A percentile compares a stretch with the other conserved stretches of the same genome.
Conservation (phyloP, 2,797 vertebrate species). For the Gymnothorax reevesii region DNA sequence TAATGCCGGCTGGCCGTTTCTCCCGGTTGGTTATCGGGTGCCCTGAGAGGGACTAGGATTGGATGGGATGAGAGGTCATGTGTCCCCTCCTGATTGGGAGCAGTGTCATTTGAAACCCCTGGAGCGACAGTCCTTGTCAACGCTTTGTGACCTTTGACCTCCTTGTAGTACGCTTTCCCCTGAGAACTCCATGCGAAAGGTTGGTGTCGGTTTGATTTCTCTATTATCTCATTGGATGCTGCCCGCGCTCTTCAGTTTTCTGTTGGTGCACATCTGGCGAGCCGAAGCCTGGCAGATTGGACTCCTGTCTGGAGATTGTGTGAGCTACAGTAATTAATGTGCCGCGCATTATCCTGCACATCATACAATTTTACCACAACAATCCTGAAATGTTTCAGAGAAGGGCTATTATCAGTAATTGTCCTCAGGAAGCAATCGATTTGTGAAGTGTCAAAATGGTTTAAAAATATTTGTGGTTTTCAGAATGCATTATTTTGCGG, state of each 20-base stretch:
- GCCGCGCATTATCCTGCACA: neutral
- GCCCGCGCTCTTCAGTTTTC: neutral
- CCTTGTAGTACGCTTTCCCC: neutral
- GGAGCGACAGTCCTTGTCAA: neutral
- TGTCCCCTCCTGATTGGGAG: neutral
- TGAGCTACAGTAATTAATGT: neutral
- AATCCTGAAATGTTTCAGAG: neutral
- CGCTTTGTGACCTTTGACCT: neutral
- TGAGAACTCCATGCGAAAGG: neutral
- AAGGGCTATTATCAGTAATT: neutral
- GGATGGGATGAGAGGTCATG: neutral
- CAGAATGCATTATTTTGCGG: neutral
- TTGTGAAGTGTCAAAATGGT: neutral
- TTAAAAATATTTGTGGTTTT: neutral
- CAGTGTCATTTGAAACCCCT: neutral
- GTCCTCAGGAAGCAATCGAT: neutral
- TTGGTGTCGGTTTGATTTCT: conserved; percentile 11
- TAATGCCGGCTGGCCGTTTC: neutral
- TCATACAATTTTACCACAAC: neutral
- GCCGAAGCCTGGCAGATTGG: neutral
- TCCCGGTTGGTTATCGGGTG: neutral
- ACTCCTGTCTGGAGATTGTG: too few species aligned
- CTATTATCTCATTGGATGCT: neutral
- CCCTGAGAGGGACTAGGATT: neutral
- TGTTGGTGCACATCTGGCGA: neutral